Percentiles rank a stretch among this genome's conserved stretches.
Evolutionary conservation across 2,888 invertebrate species (phyloP).

Genomic region (Platycheirus albimanus): DNA sequence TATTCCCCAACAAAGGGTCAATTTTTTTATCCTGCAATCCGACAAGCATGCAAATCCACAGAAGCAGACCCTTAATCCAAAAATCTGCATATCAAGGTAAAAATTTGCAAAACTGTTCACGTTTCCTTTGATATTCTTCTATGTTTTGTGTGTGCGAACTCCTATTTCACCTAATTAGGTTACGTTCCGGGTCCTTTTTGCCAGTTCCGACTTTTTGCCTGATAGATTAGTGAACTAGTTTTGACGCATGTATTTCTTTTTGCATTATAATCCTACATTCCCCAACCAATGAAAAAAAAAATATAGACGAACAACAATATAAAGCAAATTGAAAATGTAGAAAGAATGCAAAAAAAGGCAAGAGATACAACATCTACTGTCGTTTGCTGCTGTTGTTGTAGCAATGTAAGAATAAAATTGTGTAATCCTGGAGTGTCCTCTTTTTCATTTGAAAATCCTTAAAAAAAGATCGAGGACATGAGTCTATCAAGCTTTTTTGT

Average conservation of each 20-base stretch:
- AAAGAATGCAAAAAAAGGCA: constrained; percentile 11
- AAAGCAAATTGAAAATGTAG: constrained; percentile 45
- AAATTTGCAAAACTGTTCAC: constrained; percentile 5
- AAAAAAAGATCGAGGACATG: constrained; percentile 80
- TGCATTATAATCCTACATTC: constrained; percentile 17
- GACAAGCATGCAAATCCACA: constrained; percentile 29
- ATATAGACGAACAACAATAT: constrained; percentile 5
- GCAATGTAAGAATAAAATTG: constrained; percentile 27
- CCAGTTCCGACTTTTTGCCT: constrained; percentile 14
- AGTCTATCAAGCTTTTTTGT: constrained; percentile 74
- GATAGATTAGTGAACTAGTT: constrained; percentile 41
- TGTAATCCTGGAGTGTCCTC: constrained; percentile 76
- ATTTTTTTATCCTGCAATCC: constrained; percentile 4
- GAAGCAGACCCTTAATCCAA: constrained; percentile 29
- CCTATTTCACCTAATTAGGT: constrained; percentile 45
- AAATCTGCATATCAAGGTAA: constrained; percentile 46
- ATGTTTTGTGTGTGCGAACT: background rate
- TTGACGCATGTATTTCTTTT: constrained; percentile 26
- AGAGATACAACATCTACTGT: constrained; percentile 13
- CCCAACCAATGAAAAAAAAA: background rate
- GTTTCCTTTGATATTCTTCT: constrained; percentile 22
- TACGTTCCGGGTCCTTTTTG: constrained; percentile 1
- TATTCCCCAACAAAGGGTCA: constrained; percentile 13
- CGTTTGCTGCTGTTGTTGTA: background rate
- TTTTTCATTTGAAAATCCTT: constrained; percentile 80